A percentile compares a stretch with the other conserved stretches of the same genome.
Evolutionary conservation across 2,797 vertebrate species (phyloP).

Genomic region (Sebastes kiyomatsui): DNA sequence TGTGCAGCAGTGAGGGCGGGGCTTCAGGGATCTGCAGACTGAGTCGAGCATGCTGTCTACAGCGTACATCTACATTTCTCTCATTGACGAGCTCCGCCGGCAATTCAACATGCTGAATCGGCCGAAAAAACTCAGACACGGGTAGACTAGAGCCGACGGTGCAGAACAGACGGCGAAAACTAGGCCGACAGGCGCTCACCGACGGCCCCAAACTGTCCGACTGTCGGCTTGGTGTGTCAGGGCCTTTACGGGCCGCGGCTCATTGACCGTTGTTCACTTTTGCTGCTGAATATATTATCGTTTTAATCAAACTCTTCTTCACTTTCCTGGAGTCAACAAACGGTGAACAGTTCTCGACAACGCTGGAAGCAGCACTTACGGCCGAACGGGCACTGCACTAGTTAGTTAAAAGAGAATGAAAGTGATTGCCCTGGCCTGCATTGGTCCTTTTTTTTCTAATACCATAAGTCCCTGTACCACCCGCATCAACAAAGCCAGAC

Average conservation of each 20-base stretch:
- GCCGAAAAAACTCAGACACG: too few species aligned
- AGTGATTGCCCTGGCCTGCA: background rate
- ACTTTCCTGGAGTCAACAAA: background rate
- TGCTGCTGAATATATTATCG: background rate
- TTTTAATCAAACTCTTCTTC: background rate
- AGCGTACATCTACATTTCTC: background rate
- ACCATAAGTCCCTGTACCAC: constrained; percentile 7
- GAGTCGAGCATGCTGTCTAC: background rate
- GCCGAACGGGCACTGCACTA: background rate
- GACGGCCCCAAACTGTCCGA: too few species aligned
- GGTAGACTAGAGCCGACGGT: too few species aligned
- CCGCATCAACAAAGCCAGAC: constrained; percentile 40
- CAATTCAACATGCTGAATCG: rapidly evolving
- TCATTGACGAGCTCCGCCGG: too few species aligned
- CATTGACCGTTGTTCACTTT: background rate
- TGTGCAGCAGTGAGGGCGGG: background rate
- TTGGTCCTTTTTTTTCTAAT: constrained; percentile 21
- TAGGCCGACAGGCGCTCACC: too few species aligned
- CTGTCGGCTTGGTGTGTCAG: too few species aligned
- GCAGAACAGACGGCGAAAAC: too few species aligned
- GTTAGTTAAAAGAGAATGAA: constrained; percentile 1
- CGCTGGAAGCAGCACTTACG: too few species aligned
- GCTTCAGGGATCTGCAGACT: background rate
- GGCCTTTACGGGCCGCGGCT: background rate
- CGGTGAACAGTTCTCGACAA: background rate